Evolutionary conservation across 2,797 vertebrate genomes (phyloP).

Genomic region (Typhlichthys subterraneus): DNA sequence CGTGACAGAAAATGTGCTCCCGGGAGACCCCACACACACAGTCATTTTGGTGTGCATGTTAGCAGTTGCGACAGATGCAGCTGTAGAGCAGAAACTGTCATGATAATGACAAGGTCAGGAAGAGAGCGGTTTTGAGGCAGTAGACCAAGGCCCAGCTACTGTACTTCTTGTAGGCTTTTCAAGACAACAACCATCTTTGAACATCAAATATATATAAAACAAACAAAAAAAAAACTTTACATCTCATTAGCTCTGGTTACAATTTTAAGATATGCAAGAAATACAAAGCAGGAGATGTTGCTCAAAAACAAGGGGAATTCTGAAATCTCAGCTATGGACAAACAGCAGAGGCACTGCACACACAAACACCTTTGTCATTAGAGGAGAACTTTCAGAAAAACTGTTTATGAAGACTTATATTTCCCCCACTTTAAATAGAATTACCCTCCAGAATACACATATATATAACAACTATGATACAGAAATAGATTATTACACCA

Average conservation of each 20-base stretch:
- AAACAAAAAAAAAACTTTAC: neutral
- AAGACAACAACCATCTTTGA: slow-evolving; percentile 24
- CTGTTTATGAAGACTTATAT: slow-evolving; percentile 45
- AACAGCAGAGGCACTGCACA: slow-evolving; percentile 64
- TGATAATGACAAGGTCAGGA: slow-evolving; percentile 20
- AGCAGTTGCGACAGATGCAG: slow-evolving; percentile 25
- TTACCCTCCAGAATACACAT: slow-evolving; percentile 62
- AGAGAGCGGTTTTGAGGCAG: slow-evolving; percentile 45
- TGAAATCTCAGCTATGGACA: slow-evolving; percentile 57
- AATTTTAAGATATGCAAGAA: slow-evolving; percentile 71
- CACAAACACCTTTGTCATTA: slow-evolving; percentile 40
- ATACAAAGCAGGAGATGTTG: slow-evolving; percentile 51
- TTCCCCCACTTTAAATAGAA: slow-evolving; percentile 56
- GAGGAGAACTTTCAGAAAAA: slow-evolving; percentile 34
- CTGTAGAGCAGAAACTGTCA: slow-evolving; percentile 23
- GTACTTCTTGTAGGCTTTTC: slow-evolving; percentile 4
- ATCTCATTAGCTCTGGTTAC: slow-evolving; percentile 48
- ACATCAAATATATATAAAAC: neutral
- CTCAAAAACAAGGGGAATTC: slow-evolving; percentile 21
- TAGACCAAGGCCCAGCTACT: slow-evolving; percentile 27
- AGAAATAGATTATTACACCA: slow-evolving; percentile 74
- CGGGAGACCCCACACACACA: neutral
- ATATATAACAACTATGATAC: slow-evolving; percentile 74
- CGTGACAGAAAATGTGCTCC: slow-evolving; percentile 17
- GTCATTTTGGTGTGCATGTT: slow-evolving; percentile 3